Percentiles rank a stretch among this genome's conserved stretches.
These are phyloP conservation scores for Eubasilissa regina DNA, from an alignment of 1,140 invertebrate genomes.

Conservation along the genomic window DNA sequence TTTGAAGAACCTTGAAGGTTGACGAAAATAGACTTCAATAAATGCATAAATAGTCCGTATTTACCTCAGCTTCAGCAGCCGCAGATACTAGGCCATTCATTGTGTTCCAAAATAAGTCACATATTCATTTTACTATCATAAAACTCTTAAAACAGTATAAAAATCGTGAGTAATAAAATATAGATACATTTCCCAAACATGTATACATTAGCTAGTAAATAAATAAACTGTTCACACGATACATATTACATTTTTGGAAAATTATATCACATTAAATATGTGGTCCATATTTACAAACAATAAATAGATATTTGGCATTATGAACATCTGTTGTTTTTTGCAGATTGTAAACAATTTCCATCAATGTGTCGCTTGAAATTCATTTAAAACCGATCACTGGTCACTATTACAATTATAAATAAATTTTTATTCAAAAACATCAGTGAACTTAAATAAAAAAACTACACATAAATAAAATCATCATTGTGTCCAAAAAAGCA, in stretches of 20 bases:
- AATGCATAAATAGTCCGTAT: constrained; percentile 24
- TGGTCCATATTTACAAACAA: constrained; percentile 49
- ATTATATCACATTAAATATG: constrained; percentile 24
- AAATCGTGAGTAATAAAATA: constrained; percentile 38
- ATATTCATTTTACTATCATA: constrained; percentile 47
- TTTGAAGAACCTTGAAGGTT: too few species aligned
- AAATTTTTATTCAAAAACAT: constrained; percentile 38
- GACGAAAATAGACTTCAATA: too few species aligned
- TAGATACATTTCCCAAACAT: constrained; percentile 19
- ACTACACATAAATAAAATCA: constrained; percentile 43
- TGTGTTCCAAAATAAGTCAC: constrained; percentile 63
- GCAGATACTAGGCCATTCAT: constrained; percentile 74
- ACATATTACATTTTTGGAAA: constrained; percentile 32
- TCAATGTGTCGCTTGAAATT: constrained; percentile 10
- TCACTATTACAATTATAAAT: constrained; percentile 16
- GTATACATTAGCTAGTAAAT: constrained; percentile 6
- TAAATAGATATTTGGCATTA: constrained; percentile 42
- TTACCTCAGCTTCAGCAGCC: constrained; percentile 72
- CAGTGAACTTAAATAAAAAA: constrained; percentile 37
- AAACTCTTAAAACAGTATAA: constrained; percentile 42
- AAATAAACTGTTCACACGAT: constrained; percentile 27
- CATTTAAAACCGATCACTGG: constrained; percentile 33
- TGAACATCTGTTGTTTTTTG: constrained; percentile 53
- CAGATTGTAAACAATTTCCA: constrained; percentile 39
- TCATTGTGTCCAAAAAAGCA: constrained; percentile 47